Percentiles rank a stretch among this genome's conserved stretches.
phyloP scores from a whole-genome alignment of 1,140 invertebrate genomes.

The Homalodisca vitripennis region DNA sequence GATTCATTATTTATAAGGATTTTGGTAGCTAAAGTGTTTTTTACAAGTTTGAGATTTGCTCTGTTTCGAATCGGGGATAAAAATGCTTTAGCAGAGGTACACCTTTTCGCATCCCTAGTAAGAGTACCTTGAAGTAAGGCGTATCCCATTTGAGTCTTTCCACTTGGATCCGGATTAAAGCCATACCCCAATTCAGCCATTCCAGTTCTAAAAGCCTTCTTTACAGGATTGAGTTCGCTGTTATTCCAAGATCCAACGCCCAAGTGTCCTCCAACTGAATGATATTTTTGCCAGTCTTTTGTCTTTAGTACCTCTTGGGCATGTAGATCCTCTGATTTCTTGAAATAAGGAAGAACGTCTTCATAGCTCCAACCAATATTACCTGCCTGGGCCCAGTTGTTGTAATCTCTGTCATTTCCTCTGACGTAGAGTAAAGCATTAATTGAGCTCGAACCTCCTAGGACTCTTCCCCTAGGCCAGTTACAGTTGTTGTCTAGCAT shows the following conservation, averaged over 20 bases:
- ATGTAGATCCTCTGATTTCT: slow-evolving; percentile 73
- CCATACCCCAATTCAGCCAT: slow-evolving; percentile 89
- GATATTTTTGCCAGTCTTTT: slow-evolving; percentile 68
- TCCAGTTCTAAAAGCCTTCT: slow-evolving; percentile 83
- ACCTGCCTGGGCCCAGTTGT: slow-evolving; percentile 83
- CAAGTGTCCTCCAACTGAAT: slow-evolving; percentile 65
- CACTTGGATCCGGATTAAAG: slow-evolving; percentile 84
- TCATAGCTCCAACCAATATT: slow-evolving; percentile 89
- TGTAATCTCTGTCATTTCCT: slow-evolving; percentile 81
- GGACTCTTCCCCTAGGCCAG: slow-evolving; percentile 57
- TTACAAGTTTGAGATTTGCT: slow-evolving; percentile 62
- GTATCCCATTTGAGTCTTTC: slow-evolving; percentile 54
- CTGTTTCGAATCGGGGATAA: slow-evolving; percentile 57
- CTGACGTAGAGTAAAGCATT: slow-evolving; percentile 89
- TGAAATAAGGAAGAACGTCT: slow-evolving; percentile 82
- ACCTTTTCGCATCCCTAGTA: slow-evolving; percentile 50
- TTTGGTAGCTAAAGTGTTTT: slow-evolving; percentile 56
- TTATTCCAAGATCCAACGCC: slow-evolving; percentile 77
- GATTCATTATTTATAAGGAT: slow-evolving; percentile 58
- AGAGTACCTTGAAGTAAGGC: slow-evolving; percentile 45
- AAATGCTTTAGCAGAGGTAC: slow-evolving; percentile 47
- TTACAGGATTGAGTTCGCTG: slow-evolving; percentile 74
- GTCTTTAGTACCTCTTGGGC: slow-evolving; percentile 37
- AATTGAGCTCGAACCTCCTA: slow-evolving; percentile 79
- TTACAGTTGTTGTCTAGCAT: slow-evolving; percentile 51